Conservation (phyloP, 2,113 vertebrate genomes). For the Tretioscincus oriximinensis region DNA sequence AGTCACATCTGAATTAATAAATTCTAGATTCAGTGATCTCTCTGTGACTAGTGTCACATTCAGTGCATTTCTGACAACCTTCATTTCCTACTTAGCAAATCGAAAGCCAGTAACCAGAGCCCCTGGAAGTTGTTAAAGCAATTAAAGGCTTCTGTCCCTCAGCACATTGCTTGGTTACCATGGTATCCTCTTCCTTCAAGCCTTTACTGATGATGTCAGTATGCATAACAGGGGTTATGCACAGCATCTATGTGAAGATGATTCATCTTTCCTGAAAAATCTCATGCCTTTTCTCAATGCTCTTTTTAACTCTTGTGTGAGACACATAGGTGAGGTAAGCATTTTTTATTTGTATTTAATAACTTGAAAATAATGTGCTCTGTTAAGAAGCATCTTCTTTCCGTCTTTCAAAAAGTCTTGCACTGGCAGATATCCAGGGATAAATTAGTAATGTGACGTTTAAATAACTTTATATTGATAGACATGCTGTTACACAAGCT, state of each 20-base stretch:
- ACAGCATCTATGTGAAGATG: constrained; percentile 69
- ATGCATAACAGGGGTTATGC: constrained; percentile 73
- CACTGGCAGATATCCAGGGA: constrained; percentile 37
- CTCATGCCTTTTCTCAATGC: constrained; percentile 34
- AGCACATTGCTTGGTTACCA: constrained; percentile 79
- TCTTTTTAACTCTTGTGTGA: constrained; percentile 47
- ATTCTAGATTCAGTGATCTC: constrained; percentile 55
- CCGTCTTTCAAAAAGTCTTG: constrained; percentile 6
- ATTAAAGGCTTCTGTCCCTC: constrained; percentile 78
- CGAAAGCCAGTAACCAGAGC: constrained; percentile 68
- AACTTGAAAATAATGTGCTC: constrained; percentile 22
- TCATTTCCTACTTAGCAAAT: constrained; percentile 73
- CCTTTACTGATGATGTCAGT: constrained; percentile 83
- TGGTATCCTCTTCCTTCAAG: constrained; percentile 79
- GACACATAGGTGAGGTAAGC: constrained; percentile 65
- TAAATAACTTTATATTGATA: not conserved
- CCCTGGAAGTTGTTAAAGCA: constrained; percentile 81
- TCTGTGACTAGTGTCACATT: constrained; percentile 42
- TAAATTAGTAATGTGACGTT: constrained; percentile 4
- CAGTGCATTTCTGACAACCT: constrained; percentile 56
- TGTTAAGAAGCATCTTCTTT: constrained; percentile 19
- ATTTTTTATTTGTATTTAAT: constrained; percentile 35
- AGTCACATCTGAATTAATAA: constrained; percentile 58
- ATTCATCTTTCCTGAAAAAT: constrained; percentile 69
- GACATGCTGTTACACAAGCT: constrained; percentile 9